These are phyloP conservation scores for Hydrocynus forskahlii DNA, from an alignment of 2,797 vertebrate genomes.

Conservation along the genomic window DNA sequence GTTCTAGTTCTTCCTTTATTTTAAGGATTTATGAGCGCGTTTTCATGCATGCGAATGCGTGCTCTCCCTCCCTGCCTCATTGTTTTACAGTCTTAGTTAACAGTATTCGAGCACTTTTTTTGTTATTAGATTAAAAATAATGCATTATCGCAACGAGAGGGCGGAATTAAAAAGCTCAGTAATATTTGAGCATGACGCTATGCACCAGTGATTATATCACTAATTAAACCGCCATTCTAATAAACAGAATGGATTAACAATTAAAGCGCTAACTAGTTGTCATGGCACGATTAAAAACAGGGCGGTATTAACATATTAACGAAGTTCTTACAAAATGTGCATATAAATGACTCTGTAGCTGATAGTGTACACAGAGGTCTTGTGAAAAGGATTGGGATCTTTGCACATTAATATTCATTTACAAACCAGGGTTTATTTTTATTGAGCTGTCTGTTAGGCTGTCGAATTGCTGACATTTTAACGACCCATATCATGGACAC, in stretches of 20 bases:
- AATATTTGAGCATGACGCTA: conserved; percentile 48
- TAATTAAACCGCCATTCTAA: conserved; percentile 57
- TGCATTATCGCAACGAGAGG: conserved; percentile 50
- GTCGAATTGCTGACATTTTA: not conserved
- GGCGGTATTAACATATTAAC: conserved; percentile 50
- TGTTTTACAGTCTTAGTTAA: conserved; percentile 10
- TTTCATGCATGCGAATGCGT: not conserved
- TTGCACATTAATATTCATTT: conserved; percentile 12
- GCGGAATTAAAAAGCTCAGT: conserved; percentile 51
- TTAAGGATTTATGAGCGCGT: not conserved
- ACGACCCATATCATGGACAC: not conserved
- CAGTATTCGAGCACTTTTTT: conserved; percentile 33
- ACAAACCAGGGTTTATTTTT: not conserved
- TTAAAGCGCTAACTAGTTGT: conserved; percentile 48
- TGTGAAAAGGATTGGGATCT: not conserved
- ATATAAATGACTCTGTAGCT: conserved; percentile 41
- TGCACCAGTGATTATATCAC: conserved; percentile 54
- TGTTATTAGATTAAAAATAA: conserved; percentile 56
- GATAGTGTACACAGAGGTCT: not conserved
- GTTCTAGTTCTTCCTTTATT: not conserved
- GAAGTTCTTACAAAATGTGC: conserved; percentile 37
- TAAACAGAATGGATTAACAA: conserved; percentile 55
- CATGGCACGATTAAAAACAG: conserved; percentile 35
- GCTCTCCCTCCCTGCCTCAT: not conserved
- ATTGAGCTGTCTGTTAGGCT: not conserved